phyloP scores from a whole-genome alignment of 2,797 vertebrate species.

The Sebastes vulpes region DNA sequence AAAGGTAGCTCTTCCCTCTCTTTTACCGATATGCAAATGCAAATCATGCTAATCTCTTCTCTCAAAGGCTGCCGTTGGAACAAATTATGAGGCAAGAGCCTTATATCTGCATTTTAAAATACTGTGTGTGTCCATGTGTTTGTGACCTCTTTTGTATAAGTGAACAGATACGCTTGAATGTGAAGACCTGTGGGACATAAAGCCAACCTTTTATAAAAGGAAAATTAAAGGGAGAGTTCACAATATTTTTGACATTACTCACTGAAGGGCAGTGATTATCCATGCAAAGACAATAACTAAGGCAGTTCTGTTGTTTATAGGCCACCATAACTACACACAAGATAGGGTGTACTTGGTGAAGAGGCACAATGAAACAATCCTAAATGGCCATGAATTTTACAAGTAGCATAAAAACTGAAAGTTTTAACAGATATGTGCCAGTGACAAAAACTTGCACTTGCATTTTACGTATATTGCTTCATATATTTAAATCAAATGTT shows the following conservation, averaged over 20 bases:
- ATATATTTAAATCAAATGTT: background rate
- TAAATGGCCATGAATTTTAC: background rate
- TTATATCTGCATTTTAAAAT: conserved; percentile 24
- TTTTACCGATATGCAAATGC: conserved; percentile 49
- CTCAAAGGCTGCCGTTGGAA: conserved; percentile 24
- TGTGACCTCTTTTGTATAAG: conserved; percentile 8
- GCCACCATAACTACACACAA: background rate
- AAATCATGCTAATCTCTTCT: conserved; percentile 36
- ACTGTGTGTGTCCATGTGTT: background rate
- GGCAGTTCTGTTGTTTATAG: background rate
- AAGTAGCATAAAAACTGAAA: background rate
- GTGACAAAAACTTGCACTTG: background rate
- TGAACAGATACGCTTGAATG: background rate
- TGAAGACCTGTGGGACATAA: background rate
- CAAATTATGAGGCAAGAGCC: conserved; percentile 9
- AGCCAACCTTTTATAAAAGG: background rate
- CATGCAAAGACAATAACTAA: background rate
- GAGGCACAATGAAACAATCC: background rate
- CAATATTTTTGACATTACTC: background rate
- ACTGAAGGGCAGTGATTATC: background rate
- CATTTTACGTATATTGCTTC: background rate
- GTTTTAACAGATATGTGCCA: background rate
- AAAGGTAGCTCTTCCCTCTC: conserved; percentile 32
- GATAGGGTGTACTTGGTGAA: background rate
- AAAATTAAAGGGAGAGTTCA: background rate